phyloP scores from a whole-genome alignment of 2,888 invertebrate genomes.

The Papilio demoleus region DNA sequence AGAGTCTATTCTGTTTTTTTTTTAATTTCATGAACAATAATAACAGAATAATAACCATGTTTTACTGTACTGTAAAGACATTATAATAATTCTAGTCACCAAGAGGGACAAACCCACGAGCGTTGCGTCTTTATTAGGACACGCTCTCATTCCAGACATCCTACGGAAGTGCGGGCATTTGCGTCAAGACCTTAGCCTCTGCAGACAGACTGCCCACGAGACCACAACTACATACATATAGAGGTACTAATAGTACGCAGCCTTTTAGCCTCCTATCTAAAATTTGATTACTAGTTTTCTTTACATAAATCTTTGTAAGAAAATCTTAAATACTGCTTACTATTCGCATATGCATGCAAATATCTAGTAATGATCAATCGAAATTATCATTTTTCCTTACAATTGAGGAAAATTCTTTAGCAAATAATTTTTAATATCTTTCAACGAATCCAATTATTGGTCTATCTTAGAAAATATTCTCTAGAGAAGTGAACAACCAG shows the following conservation, averaged over 20 bases:
- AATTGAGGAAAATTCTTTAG: constrained; percentile 3
- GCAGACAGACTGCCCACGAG: constrained; percentile 73
- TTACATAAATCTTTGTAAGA: constrained; percentile 14
- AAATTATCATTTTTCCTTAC: neutral
- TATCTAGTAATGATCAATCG: neutral
- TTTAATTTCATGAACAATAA: too few relatives aligned
- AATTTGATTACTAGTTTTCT: constrained; percentile 8
- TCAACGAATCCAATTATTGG: neutral
- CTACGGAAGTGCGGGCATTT: constrained; percentile 77
- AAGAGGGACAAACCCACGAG: constrained; percentile 47
- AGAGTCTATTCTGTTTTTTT: too few relatives aligned
- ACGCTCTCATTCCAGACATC: constrained; percentile 82
- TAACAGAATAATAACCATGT: too few relatives aligned
- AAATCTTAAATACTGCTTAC: neutral
- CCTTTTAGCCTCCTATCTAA: constrained; percentile 36
- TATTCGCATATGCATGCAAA: neutral
- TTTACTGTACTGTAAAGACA: neutral
- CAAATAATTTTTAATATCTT: neutral
- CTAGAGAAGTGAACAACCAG: neutral
- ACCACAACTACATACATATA: constrained; percentile 53
- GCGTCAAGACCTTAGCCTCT: constrained; percentile 75
- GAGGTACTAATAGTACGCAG: constrained; percentile 14
- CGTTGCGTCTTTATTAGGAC: constrained; percentile 74
- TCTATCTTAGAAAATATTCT: neutral
- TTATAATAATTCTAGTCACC: constrained; percentile 29